Conservation (phyloP, 1,140 invertebrate species). For the Aphaenogaster ashmeadi region DNA sequence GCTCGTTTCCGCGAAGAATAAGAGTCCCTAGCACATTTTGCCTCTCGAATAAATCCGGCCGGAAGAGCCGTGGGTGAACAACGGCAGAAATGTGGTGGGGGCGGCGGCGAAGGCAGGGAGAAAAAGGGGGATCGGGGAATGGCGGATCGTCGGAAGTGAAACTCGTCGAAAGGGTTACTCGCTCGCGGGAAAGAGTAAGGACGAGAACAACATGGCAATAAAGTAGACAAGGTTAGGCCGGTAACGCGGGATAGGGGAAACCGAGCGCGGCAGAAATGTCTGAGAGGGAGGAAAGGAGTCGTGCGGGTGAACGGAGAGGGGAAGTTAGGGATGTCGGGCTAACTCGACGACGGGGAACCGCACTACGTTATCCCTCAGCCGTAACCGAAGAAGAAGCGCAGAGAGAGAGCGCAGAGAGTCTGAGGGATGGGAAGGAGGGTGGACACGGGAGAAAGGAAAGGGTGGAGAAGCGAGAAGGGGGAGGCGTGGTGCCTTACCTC, state of each 20-base stretch:
- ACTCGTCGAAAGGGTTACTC: constrained; percentile 52
- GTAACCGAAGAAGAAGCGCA: constrained; percentile 79
- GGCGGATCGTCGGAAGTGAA: constrained; percentile 46
- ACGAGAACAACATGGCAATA: constrained; percentile 47
- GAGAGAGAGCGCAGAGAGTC: constrained; percentile 59
- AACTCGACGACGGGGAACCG: constrained; percentile 76
- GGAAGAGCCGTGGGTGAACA: constrained; percentile 47
- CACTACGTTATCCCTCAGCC: constrained; percentile 80
- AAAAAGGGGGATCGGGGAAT: not conserved
- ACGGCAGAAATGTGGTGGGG: constrained; percentile 44
- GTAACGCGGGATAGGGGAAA: not conserved
- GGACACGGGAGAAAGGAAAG: constrained; percentile 27
- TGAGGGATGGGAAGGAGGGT: constrained; percentile 46
- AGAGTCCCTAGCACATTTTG: constrained; percentile 65
- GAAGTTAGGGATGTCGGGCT: constrained; percentile 62
- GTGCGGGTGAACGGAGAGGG: not conserved
- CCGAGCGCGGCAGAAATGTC: constrained; percentile 10
- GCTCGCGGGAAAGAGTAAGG: constrained; percentile 55
- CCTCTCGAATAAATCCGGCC: constrained; percentile 65
- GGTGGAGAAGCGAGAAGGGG: constrained; percentile 48
- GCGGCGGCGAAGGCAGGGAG: not conserved
- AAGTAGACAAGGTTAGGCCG: constrained; percentile 18
- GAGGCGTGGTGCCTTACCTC: constrained; percentile 71
- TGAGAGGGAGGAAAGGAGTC: constrained; percentile 15
- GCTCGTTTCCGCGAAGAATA: constrained; percentile 49